A percentile compares a stretch with the other conserved stretches of the same genome.
Evolutionary conservation across 2,888 invertebrate species (phyloP).

Genomic region (Watsonalla cultraria): DNA sequence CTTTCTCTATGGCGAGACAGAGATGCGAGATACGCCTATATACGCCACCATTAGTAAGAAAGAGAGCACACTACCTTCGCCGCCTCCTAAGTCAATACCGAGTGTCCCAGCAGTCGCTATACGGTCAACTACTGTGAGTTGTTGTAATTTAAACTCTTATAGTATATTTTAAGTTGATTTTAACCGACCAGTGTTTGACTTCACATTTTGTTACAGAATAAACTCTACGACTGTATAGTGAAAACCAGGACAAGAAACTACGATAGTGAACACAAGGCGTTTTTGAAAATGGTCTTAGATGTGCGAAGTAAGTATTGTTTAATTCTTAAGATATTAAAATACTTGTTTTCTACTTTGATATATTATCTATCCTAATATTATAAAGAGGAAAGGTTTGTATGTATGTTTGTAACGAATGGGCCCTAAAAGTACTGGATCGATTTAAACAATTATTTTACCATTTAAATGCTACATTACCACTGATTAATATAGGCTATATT

Average conservation of each 20-base stretch:
- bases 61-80: conserved; percentile 59
- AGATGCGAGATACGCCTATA: conserved; percentile 64
- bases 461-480: no score
- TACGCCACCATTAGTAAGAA: conserved; percentile 65
- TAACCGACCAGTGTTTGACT: neutral
- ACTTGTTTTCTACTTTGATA: no score
- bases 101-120: conserved; percentile 54
- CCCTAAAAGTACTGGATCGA: no score
- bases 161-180: neutral
- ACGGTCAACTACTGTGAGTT: conserved; percentile 62
- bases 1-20: conserved; percentile 71
- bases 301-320: conserved; percentile 82
- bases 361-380: no score
- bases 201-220: conserved; percentile 61
- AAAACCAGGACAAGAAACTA: conserved; percentile 81
- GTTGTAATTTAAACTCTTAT: neutral
- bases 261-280: conserved; percentile 89
- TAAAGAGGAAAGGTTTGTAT: no score
- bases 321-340: neutral
- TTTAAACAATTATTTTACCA: no score
- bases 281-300: conserved; percentile 89
- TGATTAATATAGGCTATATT: no score
- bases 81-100: conserved; percentile 67
- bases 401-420: no score
- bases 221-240: conserved; percentile 86